phyloP scores from a whole-genome alignment of 2,797 vertebrate genomes.

The Pseudochirops corinnae region DNA sequence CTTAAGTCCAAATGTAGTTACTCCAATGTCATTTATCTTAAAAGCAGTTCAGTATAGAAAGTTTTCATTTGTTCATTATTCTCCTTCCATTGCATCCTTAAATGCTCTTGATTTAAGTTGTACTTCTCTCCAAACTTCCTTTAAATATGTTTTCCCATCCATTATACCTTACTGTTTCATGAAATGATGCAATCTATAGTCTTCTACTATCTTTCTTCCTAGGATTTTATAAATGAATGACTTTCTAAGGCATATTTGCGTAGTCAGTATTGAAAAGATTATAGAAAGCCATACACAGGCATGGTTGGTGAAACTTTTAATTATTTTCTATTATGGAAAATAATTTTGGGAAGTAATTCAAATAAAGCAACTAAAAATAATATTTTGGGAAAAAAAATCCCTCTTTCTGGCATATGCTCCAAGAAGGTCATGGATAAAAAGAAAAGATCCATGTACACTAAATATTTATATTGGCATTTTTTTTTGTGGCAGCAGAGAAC shows the following conservation, averaged over 20 bases:
- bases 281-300: not conserved
- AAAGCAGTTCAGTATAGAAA: not conserved
- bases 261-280: not conserved
- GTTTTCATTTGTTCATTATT: not conserved
- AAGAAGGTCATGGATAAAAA: not conserved
- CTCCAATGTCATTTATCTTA: not conserved
- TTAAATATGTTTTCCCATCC: not conserved
- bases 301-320: not conserved
- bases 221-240: not conserved
- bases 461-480: not conserved
- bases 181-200: not conserved
- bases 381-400: not conserved
- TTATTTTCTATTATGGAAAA: not conserved
- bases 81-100: not conserved
- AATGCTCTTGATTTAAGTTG: not conserved
- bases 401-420: not conserved
- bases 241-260: not conserved
- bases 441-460: not conserved
- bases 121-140: not conserved
- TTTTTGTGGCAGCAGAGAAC: not conserved
- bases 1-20: not conserved
- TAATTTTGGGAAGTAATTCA: not conserved
- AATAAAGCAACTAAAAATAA: not conserved
- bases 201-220: not conserved
- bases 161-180: not conserved